Evolutionary conservation across 2,113 vertebrate genomes (phyloP).

Genomic region (Dasypus novemcinctus): DNA sequence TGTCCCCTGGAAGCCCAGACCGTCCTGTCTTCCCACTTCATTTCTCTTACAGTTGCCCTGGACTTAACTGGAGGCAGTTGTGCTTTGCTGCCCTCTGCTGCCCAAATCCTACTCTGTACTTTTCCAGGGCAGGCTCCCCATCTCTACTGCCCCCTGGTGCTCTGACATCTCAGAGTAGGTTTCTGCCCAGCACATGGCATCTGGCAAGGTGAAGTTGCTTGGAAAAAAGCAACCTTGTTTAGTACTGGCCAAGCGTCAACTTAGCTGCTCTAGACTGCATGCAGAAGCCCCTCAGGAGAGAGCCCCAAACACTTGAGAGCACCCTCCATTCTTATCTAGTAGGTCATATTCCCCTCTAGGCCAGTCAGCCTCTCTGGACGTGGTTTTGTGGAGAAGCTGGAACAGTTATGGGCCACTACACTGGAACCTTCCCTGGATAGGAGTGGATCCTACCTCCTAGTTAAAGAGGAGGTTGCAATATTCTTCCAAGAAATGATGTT

Average conservation of each 20-base stretch:
- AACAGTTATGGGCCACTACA: neutral
- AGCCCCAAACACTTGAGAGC: neutral
- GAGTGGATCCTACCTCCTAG: neutral
- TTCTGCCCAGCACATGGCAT: neutral
- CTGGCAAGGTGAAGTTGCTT: neutral
- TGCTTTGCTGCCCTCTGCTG: neutral
- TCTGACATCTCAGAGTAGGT: neutral
- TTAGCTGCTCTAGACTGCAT: neutral
- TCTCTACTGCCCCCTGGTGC: neutral
- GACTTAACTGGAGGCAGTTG: neutral
- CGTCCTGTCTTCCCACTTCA: neutral
- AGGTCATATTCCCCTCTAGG: neutral
- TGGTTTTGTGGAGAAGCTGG: slow-evolving; percentile 10
- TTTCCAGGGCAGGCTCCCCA: neutral
- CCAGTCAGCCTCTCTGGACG: neutral
- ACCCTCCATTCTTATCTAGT: neutral
- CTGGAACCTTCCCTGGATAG: neutral
- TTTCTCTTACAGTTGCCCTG: neutral
- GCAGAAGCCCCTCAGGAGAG: neutral
- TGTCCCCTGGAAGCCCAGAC: neutral
- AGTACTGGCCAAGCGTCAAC: neutral
- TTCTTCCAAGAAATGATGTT: neutral
- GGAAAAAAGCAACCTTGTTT: neutral
- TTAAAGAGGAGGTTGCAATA: neutral
- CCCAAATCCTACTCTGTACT: neutral